Conservation (phyloP, 2,888 invertebrate genomes). For the Bhutanitis thaidina region DNA sequence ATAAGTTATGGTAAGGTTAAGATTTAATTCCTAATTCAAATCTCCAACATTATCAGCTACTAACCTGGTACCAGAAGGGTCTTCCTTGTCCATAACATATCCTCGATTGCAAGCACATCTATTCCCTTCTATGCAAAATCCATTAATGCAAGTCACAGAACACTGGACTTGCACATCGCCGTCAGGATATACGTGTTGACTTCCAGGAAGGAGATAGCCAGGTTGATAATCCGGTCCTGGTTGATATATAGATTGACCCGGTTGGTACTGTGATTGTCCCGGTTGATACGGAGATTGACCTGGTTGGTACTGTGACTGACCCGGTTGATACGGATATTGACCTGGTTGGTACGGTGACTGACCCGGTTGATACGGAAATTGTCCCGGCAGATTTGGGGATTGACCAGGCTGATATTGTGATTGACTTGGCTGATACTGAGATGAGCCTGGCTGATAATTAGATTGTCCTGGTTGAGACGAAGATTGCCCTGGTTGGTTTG, state of each 20-base stretch:
- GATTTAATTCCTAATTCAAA: too few species aligned
- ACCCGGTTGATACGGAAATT: conserved; percentile 12
- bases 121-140: conserved; percentile 77
- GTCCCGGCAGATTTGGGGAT: background rate
- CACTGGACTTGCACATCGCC: conserved; percentile 52
- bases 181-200: conserved; percentile 12
- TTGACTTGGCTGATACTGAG: conserved; percentile 19
- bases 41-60: background rate
- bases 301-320: conserved; percentile 10
- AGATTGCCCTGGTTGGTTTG: conserved; percentile 21
- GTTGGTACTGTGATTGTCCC: conserved; percentile 13
- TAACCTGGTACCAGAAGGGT: conserved; percentile 49
- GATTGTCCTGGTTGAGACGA: conserved; percentile 10
- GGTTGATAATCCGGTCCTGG: conserved; percentile 12
- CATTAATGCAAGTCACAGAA: conserved; percentile 83
- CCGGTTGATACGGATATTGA: conserved; percentile 14
- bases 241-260: conserved; percentile 16
- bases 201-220: conserved; percentile 16
- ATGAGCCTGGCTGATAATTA: conserved; percentile 21
- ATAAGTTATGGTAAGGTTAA: too few species aligned
- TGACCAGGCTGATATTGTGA: conserved; percentile 2
- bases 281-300: conserved; percentile 4
- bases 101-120: conserved; percentile 80
- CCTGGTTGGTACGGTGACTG: conserved; percentile 11
- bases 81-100: conserved; percentile 60